Evolutionary conservation across 2,797 vertebrate species (phyloP), one percentile per base, ranked within the genome.

Genomic region (Sebastes aleutianus): DNA sequence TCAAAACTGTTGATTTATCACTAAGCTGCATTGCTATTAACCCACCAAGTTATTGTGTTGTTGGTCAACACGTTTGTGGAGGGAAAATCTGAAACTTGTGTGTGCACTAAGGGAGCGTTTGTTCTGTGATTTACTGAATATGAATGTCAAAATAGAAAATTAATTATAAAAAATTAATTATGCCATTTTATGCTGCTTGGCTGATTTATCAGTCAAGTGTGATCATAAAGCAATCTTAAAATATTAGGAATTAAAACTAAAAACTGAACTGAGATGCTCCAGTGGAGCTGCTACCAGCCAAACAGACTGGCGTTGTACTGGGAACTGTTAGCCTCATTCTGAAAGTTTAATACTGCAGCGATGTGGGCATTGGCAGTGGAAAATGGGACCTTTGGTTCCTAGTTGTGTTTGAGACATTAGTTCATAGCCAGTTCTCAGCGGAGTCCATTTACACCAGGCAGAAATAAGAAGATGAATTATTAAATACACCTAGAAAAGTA

Each of bases 401-500:
- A 3, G 65, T 47, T 57, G 39, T 68, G 36, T 66, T 76, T 36
- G 76, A 79, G 29, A 58, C 65, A 54, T 81, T 77, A 77, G 32
- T 31, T 79, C 53, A 74, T 20, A 47, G 77, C 2, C 13, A 3
- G 47, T 24, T 83, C 83, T 78, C 63, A 47, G 63, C 2, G 57
- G 85, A 82, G 43, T 67, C 20, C 71, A 71, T 75, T 86, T 70
- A 78, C 73, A 84, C 18, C 50, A 6, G 77, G 62, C 74, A 74
- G 79, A 70, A 82, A 79, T 64, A 72, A 85, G 79, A 67, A 36
- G 47, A 69, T 86, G 4, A 89, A 91, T 90, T 85, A 89, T 89
- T 87, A 74, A 91, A 77, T 8, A 20, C 20, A 69, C 29, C 24
- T 32, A n/a, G 43, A 74, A 13, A 63, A 11, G 56, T 27, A 59